Evolutionary conservation across 2,797 vertebrate genomes (phyloP).

Genomic region (Erithacus rubecula): DNA sequence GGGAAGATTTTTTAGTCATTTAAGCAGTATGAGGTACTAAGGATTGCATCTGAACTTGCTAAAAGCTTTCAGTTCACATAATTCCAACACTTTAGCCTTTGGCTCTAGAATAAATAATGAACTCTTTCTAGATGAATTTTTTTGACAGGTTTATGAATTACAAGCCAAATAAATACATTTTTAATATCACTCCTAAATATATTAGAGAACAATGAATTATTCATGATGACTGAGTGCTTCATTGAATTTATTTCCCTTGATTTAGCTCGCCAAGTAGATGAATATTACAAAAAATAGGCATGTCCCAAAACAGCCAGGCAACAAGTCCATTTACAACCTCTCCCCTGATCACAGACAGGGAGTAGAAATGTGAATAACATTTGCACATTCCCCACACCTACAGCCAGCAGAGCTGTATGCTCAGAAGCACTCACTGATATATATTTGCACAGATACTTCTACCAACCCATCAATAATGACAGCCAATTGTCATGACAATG

Average conservation of each 20-base stretch:
- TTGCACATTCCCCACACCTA: neutral
- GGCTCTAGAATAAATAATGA: neutral
- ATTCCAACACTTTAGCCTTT: neutral
- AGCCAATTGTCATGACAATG: neutral
- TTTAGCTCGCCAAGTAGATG: neutral
- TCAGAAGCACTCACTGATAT: neutral
- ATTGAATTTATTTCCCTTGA: neutral
- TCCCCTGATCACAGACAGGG: neutral
- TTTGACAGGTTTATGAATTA: neutral
- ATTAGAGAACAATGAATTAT: neutral
- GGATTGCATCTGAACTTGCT: neutral
- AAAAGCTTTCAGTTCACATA: neutral
- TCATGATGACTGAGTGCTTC: neutral
- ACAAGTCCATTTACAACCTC: neutral
- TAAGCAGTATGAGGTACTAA: neutral
- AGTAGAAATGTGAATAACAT: neutral
- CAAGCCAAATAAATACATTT: neutral
- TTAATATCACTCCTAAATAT: neutral
- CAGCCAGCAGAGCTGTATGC: rapidly evolving
- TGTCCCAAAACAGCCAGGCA: neutral
- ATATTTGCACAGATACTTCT: neutral
- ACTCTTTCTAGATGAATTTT: neutral
- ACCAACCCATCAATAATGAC: neutral
- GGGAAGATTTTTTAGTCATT: neutral
- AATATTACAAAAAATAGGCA: neutral